Evolutionary conservation across 2,888 invertebrate species (phyloP).

Genomic region (Griposia aprilina): DNA sequence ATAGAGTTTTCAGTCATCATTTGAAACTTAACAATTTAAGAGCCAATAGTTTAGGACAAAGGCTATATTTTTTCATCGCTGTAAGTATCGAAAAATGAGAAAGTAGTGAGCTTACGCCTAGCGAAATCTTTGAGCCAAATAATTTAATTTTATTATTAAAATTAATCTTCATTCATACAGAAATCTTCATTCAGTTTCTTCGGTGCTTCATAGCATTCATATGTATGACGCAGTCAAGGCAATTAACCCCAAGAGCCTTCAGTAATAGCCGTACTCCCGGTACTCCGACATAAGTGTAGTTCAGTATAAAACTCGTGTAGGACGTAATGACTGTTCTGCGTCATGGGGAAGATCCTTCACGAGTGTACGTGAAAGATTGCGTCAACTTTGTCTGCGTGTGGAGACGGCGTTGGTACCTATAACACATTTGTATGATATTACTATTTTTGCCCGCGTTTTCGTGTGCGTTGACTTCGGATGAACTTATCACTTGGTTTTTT

Average conservation of each 20-base stretch:
- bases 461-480: not conserved
- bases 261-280: constrained; percentile 23
- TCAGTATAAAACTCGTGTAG: constrained; percentile 42
- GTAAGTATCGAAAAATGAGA: not conserved
- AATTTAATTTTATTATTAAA: not conserved
- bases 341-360: constrained; percentile 38
- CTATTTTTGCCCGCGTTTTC: not conserved
- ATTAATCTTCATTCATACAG: constrained; percentile 28
- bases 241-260: constrained; percentile 45
- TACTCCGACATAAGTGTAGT: constrained; percentile 19
- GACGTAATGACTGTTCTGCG: constrained; percentile 46
- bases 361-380: constrained; percentile 18
- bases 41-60: not conserved
- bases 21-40: not conserved
- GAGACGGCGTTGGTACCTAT: constrained; percentile 6
- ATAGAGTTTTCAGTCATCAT: constrained; percentile 2
- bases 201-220: constrained; percentile 16
- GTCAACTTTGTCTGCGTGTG: constrained; percentile 28
- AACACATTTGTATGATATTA: not conserved
- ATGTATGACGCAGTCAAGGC: constrained; percentile 38
- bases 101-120: not conserved
- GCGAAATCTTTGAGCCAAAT: not conserved
- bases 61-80: not conserved
- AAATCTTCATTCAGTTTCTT: constrained; percentile 45
- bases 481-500: not conserved